These are phyloP conservation scores for Heteropelma amictum DNA, from an alignment of 2,888 invertebrate species.

Conservation along the genomic window DNA sequence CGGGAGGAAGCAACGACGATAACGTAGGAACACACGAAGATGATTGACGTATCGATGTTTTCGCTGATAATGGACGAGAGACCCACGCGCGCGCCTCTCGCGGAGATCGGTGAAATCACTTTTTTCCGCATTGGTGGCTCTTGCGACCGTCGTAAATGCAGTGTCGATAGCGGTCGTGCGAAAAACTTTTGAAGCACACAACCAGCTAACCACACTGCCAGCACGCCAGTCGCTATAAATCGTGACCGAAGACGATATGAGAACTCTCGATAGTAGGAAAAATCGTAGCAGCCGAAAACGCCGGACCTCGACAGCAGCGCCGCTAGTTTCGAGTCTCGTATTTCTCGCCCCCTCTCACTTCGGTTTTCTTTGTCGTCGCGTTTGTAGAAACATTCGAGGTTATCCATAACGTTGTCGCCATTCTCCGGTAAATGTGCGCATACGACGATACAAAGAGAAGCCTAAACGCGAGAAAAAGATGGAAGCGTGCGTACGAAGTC, in stretches of 20 bases:
- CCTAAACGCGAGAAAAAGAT: neutral
- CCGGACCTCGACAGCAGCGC: neutral
- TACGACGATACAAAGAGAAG: neutral
- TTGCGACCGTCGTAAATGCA: constrained; percentile 87
- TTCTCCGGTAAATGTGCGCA: neutral
- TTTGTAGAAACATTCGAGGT: constrained; percentile 1
- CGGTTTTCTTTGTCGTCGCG: neutral
- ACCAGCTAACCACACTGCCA: constrained; percentile 99
- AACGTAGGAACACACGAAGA: too few species aligned
- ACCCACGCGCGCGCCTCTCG: too few species aligned
- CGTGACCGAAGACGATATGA: constrained; percentile 36
- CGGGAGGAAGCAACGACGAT: too few species aligned
- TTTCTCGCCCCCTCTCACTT: neutral
- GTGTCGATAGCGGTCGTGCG: constrained; percentile 97
- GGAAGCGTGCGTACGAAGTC: neutral
- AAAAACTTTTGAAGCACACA: constrained; percentile 84
- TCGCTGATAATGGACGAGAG: too few species aligned
- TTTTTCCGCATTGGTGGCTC: constrained; percentile 48
- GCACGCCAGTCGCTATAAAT: constrained; percentile 82
- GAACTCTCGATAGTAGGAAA: constrained; percentile 10
- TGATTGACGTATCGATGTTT: too few species aligned
- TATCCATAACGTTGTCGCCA: neutral
- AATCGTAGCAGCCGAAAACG: neutral
- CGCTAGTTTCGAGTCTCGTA: neutral
- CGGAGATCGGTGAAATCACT: constrained; percentile 31